Evolutionary conservation across 2,113 vertebrate genomes (phyloP).

Genomic region (Glaucidium brasilianum): DNA sequence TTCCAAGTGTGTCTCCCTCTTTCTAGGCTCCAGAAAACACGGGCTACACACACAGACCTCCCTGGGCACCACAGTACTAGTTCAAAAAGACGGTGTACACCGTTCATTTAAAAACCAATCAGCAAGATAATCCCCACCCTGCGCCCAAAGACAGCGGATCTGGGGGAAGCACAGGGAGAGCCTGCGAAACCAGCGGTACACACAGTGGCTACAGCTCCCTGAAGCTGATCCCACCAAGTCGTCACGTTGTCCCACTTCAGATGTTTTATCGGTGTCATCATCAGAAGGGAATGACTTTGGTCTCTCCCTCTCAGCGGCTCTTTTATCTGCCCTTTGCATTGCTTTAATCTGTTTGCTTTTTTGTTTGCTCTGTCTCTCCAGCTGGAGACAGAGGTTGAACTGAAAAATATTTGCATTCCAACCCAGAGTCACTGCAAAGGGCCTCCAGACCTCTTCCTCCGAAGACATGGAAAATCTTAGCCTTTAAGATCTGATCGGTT

Average conservation of each 20-base stretch:
- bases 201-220: neutral
- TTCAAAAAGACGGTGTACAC: neutral
- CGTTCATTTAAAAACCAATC: neutral
- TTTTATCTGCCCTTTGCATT: neutral
- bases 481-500: neutral
- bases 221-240: neutral
- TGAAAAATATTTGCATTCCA: neutral
- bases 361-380: neutral
- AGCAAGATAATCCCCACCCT: neutral
- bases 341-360: neutral
- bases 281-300: neutral
- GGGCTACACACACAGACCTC: neutral
- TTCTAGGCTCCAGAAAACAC: neutral
- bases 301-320: neutral
- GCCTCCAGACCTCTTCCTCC: neutral
- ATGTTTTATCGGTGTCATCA: neutral
- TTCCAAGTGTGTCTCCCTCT: neutral
- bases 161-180: neutral
- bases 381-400: neutral
- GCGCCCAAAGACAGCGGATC: accelerated
- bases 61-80: neutral
- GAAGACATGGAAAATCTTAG: neutral
- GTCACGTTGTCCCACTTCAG: neutral
- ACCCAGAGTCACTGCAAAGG: neutral
- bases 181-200: neutral